Base-by-base conservation (phyloP, 1,140 invertebrate genomes). In the Listronotus bonariensis region DNA sequence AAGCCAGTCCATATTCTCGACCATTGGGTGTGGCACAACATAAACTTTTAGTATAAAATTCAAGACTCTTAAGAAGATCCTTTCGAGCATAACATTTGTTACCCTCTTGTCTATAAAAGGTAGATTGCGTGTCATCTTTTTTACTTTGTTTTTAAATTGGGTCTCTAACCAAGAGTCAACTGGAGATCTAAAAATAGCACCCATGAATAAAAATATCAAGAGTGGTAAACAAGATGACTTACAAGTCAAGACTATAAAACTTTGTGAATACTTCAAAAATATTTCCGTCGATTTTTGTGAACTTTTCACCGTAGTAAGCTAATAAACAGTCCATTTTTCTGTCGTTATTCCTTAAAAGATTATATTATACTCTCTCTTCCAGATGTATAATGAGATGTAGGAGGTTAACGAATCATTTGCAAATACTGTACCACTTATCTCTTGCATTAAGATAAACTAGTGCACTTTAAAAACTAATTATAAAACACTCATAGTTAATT, bases 41-140 rank as follows among this genome's bases (percentile, higher is more conserved):
- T 46, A 76, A 68, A 59, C 72, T 74, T 61, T 70, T 72, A 3
- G 72, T 74, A 42, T 74, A 76, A 66, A 63, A 68, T 46, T 70
- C 62, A 26, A 76, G 66, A 60, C 69, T 71, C 55, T 75, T 70
- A 5, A 67, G 26, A 34, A 69, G 60, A 43, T 74, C 61, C 20
- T 74, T 73, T 40, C 65, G 57, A 9, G 63, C 64, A 68, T 72
- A 76, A 54, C 48, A 74, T 51, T 67, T 63, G 63, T 76, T 76
- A 9, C 72, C 74, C 63, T 72, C 66, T 40, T 68, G 63, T 49
- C 74, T 68, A 58, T 71, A 68, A 41, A 65, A 45, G 8, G 52
- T 63, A 17, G 72, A 71, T 38, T 49, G 32, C 5, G 34, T 49
- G 46, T 74, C 59, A 64, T 71, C 65, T 40, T 75, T 75, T 48